Conservation (phyloP, 1,140 invertebrate species). For the Dicyema japonicum region DNA sequence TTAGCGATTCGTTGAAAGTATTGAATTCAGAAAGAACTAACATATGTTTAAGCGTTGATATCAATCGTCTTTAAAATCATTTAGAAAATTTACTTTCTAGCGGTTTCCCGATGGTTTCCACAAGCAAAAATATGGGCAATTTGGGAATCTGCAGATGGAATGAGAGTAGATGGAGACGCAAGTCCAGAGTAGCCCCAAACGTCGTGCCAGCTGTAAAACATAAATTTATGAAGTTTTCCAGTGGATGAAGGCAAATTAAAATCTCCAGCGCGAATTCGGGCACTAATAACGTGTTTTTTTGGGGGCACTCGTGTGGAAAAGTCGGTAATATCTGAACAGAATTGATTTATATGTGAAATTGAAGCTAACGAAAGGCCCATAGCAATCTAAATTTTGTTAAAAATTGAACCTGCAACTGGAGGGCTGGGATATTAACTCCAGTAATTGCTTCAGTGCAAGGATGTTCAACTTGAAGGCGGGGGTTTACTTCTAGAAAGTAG, state of each 20-base stretch:
- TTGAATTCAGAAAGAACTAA: too few species aligned
- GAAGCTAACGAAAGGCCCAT: too few species aligned
- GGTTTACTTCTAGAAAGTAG: conserved; percentile 86
- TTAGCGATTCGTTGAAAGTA: too few species aligned
- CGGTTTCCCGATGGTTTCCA: conserved; percentile 86
- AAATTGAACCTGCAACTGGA: conserved; percentile 66
- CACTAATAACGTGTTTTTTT: conserved; percentile 86
- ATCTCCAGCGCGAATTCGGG: conserved; percentile 86
- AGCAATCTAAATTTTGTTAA: too few species aligned
- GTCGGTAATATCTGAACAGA: too few species aligned
- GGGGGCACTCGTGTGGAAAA: conserved; percentile 17
- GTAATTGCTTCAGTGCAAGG: conserved; percentile 98
- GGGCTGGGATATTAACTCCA: conserved; percentile 80
- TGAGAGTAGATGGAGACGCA: conserved; percentile 67
- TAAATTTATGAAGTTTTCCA: conserved; percentile 80
- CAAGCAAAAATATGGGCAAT: conserved; percentile 98
- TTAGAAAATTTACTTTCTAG: conserved; percentile 37
- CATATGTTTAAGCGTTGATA: too few species aligned
- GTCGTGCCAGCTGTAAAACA: conserved; percentile 87
- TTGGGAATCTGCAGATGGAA: conserved; percentile 96
- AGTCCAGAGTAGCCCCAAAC: conserved; percentile 99
- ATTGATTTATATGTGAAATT: too few species aligned
- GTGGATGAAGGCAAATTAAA: too few species aligned
- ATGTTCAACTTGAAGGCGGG: conserved; percentile 83
- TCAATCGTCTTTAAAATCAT: not conserved